These are phyloP conservation scores for Chaetorhynchus papuensis DNA, from an alignment of 2,113 vertebrate species.

Conservation along the genomic window DNA sequence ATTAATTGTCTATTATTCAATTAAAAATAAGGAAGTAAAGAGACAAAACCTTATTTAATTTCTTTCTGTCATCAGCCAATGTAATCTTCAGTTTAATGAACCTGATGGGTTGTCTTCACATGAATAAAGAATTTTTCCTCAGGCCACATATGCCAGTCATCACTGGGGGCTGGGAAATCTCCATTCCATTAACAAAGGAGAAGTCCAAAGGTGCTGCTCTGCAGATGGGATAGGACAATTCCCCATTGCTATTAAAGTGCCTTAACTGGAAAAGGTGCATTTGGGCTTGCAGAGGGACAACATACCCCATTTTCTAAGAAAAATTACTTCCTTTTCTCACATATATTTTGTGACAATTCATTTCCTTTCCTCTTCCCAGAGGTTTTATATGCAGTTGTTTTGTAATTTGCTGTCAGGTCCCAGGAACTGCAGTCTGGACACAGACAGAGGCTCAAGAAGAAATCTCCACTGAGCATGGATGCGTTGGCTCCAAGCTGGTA, in stretches of 20 bases:
- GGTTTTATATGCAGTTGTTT: background rate
- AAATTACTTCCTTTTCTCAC: background rate
- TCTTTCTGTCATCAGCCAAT: conserved; percentile 48
- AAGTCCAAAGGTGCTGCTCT: conserved; percentile 28
- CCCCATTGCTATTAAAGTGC: conserved; percentile 48
- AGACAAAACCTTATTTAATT: conserved; percentile 61
- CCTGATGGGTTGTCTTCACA: conserved; percentile 43
- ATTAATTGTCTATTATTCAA: conserved; percentile 47
- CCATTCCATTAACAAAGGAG: conserved; percentile 47
- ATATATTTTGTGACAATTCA: background rate
- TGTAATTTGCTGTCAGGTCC: background rate
- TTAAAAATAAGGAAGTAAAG: conserved; percentile 60
- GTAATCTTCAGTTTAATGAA: conserved; percentile 53
- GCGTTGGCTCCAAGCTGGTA: rapidly evolving
- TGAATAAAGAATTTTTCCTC: conserved; percentile 64
- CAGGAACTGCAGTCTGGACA: background rate
- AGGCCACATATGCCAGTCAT: conserved; percentile 35
- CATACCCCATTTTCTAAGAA: background rate
- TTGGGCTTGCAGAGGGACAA: conserved; percentile 5
- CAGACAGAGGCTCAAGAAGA: background rate
- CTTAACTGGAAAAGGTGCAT: background rate
- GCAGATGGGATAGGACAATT: conserved; percentile 31
- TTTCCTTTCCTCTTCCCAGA: background rate
- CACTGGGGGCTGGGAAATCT: conserved; percentile 48
- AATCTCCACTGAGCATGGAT: background rate